These are phyloP conservation scores for Tetrax tetrax DNA, from an alignment of 2,113 vertebrate genomes.

Conservation along the genomic window DNA sequence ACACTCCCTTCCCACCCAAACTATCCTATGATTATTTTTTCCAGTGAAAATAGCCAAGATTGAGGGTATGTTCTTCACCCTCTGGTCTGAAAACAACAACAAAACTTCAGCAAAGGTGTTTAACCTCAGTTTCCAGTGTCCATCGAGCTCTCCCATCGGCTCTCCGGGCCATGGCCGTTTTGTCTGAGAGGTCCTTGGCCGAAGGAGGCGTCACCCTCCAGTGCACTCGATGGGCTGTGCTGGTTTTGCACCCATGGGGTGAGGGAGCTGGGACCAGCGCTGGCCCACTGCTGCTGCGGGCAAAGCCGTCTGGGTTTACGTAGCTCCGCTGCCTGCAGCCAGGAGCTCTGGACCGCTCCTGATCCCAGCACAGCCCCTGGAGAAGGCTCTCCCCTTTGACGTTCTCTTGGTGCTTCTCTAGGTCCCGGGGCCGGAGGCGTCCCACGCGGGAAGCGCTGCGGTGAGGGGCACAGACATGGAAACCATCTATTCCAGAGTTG, in stretches of 20 bases:
- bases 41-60: not conserved
- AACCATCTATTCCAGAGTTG: not conserved
- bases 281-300: accelerated
- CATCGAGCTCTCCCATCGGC: not conserved
- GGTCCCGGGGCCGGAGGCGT: not conserved
- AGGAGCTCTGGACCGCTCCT: not conserved
- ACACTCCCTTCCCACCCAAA: too few species aligned
- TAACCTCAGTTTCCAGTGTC: not conserved
- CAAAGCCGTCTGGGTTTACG: not conserved
- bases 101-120: not conserved
- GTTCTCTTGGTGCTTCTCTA: not conserved
- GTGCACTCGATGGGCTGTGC: not conserved
- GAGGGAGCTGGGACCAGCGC: not conserved
- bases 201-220: not conserved
- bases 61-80: not conserved
- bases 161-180: not conserved
- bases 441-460: accelerated
- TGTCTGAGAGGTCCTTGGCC: not conserved
- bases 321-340: not conserved
- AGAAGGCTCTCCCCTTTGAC: not conserved
- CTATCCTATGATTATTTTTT: too few species aligned
- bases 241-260: not conserved
- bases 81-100: not conserved
- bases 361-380: not conserved
- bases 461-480: accelerated